Conservation (phyloP, 2,113 vertebrate species). For the Colaptes auratus region DNA sequence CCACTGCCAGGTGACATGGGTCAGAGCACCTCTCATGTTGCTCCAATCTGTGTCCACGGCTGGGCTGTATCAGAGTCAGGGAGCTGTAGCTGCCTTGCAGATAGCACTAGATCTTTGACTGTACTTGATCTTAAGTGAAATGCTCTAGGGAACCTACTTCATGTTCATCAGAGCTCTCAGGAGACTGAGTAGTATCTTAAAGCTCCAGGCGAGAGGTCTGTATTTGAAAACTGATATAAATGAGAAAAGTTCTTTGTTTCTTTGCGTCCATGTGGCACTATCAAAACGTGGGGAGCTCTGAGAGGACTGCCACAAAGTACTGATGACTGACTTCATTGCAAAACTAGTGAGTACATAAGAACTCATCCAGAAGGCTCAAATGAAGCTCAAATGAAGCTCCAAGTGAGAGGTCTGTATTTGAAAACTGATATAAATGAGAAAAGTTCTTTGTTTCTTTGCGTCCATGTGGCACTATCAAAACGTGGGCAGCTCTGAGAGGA, state of each 20-base stretch:
- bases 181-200: not conserved
- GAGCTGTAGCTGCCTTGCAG: not conserved
- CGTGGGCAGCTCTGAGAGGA: not conserved
- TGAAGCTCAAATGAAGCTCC: too few relatives aligned
- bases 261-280: not conserved
- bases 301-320: not conserved
- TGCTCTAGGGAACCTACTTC: not conserved
- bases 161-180: not conserved
- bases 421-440: not conserved
- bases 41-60: not conserved
- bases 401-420: not conserved
- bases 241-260: not conserved
- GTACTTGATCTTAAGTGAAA: not conserved
- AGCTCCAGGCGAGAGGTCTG: not conserved
- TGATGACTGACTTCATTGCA: not conserved
- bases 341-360: not conserved
- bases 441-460: not conserved
- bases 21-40: conserved; percentile 26
- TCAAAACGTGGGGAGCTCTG: not conserved
- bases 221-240: not conserved
- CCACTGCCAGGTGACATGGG: conserved; percentile 17
- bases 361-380: too few relatives aligned
- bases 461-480: not conserved
- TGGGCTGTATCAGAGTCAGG: not conserved
- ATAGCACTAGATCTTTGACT: not conserved